Evolutionary conservation across 2,113 vertebrate genomes (phyloP), one percentile per base, ranked within the genome.

Genomic region (Anhinga anhinga): DNA sequence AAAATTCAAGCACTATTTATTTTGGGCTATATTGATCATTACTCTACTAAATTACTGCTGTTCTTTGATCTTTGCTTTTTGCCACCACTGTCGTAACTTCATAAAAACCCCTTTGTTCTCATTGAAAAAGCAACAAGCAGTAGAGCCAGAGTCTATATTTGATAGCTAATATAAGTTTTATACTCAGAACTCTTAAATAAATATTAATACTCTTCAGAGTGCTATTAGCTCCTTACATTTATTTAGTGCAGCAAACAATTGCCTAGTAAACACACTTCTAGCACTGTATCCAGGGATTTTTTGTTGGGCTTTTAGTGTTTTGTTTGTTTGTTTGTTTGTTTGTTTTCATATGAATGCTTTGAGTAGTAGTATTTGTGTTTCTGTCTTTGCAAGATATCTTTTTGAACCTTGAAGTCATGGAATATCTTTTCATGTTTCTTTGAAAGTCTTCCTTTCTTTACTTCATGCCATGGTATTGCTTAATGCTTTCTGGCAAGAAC

Each of bases 31-130:
- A 47, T 83, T 80, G 11, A 67, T 86, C 2, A 36, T 40, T 55
- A n/a, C 2, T 15, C n/a, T 77, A 81, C 23, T 12, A 34, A 67
- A 23, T 58, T 77, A 53, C 25, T 53, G 15, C 9, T 71, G 18
- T 3, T 50, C 13, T 80, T 63, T 50, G 15, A 16, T 20, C 79
- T 27, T 58, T 17, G 7, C 26, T 58, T 67, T 63, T 86, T 71
- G 9, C 21, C 21, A 19, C 20, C 11, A 22, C 11, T 59, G 3
- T n/a, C 29, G 74, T 45, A 59, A 34, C 50, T 70, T 65, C 45
- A 45, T 32, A 82, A 82, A 72, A 1, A 0, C 0, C 5, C 1
- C 4, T 45, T 36, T 86, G 14, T 34, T 34, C 5, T 76, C 10
- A 27, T 10, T 62, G 26, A 67, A 62, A 19, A 81, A 72, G 3